phyloP scores from a whole-genome alignment of 2,113 vertebrate species.

The Varanus salvator region DNA sequence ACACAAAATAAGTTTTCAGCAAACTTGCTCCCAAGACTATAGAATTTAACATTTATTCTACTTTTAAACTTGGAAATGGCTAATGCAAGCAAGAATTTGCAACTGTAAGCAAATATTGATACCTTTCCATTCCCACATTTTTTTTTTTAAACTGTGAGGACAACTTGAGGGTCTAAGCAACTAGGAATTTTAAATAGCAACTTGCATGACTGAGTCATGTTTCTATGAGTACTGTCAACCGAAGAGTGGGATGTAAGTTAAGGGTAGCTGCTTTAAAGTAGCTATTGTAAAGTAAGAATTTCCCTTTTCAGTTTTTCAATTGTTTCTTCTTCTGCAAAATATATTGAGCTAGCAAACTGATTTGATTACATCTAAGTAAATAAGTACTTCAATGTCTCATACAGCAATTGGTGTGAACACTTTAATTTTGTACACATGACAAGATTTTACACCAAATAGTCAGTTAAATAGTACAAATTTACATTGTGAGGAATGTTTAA shows the following conservation, averaged over 20 bases:
- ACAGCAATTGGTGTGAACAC: conserved; percentile 69
- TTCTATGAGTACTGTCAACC: not conserved
- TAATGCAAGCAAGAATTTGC: not conserved
- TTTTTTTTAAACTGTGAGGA: not conserved
- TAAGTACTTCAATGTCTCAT: conserved; percentile 15
- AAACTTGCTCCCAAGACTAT: too few relatives aligned
- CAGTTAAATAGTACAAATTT: conserved; percentile 99
- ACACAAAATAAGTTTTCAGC: not conserved
- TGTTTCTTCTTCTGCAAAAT: not conserved
- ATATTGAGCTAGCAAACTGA: not conserved
- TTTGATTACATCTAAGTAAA: not conserved
- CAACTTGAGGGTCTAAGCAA: not conserved
- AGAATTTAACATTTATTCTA: too few relatives aligned
- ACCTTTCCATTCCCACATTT: not conserved
- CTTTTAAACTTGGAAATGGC: too few relatives aligned
- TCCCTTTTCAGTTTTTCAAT: not conserved
- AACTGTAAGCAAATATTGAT: not conserved
- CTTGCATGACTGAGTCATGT: too few relatives aligned
- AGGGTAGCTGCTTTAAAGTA: not conserved
- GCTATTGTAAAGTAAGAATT: not conserved
- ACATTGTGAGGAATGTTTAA: conserved; percentile 99
- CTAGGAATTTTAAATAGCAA: not conserved
- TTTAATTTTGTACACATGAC: conserved; percentile 89
- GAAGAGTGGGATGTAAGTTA: not conserved
- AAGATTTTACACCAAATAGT: conserved; percentile 94